Evolutionary conservation across 2,888 invertebrate species (phyloP), one percentile per base, ranked within the genome.

Genomic region (Margaritifera margaritifera): DNA sequence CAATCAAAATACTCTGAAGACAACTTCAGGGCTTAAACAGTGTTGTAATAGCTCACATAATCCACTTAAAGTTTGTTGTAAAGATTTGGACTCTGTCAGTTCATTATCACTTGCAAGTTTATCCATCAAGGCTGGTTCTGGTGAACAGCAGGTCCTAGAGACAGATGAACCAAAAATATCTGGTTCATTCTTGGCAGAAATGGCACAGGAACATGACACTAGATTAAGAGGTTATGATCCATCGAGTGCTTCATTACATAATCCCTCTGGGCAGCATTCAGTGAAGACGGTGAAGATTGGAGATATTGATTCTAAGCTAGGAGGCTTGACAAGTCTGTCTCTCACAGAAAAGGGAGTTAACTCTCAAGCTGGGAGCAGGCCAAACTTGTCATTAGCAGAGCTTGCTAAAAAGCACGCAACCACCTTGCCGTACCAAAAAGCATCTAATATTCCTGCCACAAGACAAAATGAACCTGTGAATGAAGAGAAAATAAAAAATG

Each of bases 301-400:
- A 3, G 11, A 42, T 42, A 0, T 42, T 42, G 42, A 3, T 42
- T 42, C 42, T 42, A 15, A 11, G 42, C 4, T 15, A 15, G 15
- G 42, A 15, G 42, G 0, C 11, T 42, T 42, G 42, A 42, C 15
- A 42, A 42, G 42, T 42, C 15, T 42, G 15, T 11, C 42, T 42
- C 3, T 42, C 42, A 42, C 42, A 42, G 15, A 42, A 22, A 66
- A 66, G 60, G 11, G 54, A 27, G 25, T 25, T 51, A 66, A 27
- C 19, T n/a, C 25, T 11, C 25, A 15, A 51, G 19, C 6, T 24
- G 5, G 42, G 19, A 42, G 55, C 20, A 20, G 18, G 53, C 51
- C 50, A 25, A 56, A 53, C 53, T 54, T 68, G 15, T 77, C 75
- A 51, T 58, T 80, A 20, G 66, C 71, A 54, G 73, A 78, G 11